A percentile compares a stretch with the other conserved stretches of the same genome.
phyloP scores from a whole-genome alignment of 30 jellyfish, hydroid and myxozoan species.

The Aurelia aurita region DNA sequence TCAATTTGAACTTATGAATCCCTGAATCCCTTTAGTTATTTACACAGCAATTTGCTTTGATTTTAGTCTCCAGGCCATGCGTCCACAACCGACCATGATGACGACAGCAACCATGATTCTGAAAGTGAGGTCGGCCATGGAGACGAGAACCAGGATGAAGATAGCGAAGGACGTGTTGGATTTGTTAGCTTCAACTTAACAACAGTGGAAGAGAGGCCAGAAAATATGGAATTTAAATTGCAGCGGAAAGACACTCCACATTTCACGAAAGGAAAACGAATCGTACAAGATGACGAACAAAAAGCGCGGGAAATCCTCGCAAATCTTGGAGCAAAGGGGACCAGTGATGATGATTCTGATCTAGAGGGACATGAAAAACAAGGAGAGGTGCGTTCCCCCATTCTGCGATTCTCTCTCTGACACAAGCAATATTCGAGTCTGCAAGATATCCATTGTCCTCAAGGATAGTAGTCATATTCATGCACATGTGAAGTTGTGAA shows the following conservation, averaged over 20 bases:
- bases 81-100: conserved; percentile 6
- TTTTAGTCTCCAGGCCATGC: too few relatives aligned
- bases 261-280: conserved; percentile 89
- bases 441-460: too few relatives aligned
- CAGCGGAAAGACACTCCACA: conserved; percentile 96
- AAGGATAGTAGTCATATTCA: too few relatives aligned
- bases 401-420: too few relatives aligned
- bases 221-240: conserved; percentile 49
- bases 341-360: conserved; percentile 25
- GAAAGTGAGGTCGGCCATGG: conserved; percentile 21
- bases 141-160: conserved; percentile 56
- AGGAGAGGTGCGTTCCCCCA: too few relatives aligned
- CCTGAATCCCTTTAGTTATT: not conserved
- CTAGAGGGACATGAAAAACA: not conserved
- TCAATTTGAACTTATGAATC: not conserved
- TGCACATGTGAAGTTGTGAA: too few relatives aligned
- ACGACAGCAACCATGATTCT: conserved; percentile 28
- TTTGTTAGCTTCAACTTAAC: conserved; percentile 59
- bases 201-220: conserved; percentile 42
- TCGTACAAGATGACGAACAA: conserved; percentile 79
- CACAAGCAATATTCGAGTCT: too few relatives aligned
- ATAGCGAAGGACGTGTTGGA: conserved; percentile 63
- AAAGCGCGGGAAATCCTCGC: conserved; percentile 78
- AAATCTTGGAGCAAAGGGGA: conserved; percentile 37
- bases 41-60: not conserved